Evolutionary conservation across 1,140 invertebrate species (phyloP), one percentile per base, ranked within the genome.

Genomic region (Solenopsis invicta): DNA sequence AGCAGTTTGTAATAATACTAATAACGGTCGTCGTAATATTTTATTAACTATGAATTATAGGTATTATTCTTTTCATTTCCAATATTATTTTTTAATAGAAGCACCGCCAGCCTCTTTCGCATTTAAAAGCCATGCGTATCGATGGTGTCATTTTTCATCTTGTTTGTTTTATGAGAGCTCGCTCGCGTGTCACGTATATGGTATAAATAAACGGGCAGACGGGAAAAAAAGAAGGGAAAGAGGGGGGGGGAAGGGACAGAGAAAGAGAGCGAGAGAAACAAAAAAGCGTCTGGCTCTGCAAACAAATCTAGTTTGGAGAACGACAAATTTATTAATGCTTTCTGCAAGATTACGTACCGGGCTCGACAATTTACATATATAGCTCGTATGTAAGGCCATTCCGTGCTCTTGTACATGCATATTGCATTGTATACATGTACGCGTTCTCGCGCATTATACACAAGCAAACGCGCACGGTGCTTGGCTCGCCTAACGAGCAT

Each of bases 401-500:
- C 34, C 29, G 52, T n/a, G 12, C 24, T 59, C 45, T n/a, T 45
- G 34, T 24, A 54, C 45, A 16, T 21, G 29, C 24, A n/a, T 56
- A 29, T 50, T 50, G 64, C 64, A 67, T 34, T 13, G 50, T 48
- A 61, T n/a, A 16, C 8, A 75, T 9, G 16, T 29, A n/a, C 52
- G 41, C 24, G 12, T 52, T 72, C 24, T 74, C 71, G 81, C 29
- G 41, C n/a, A 59, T 59, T 61, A 48, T 48, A 59, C 66, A 34
- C 18, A 41, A 52, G 81, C 34, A 34, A 75, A 41, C 62, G 48
- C 16, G 21, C 41, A 66, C 34, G 77, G 66, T 71, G 56, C 88
- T 69, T 66, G 69, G 56, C 45, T 74, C 62, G 66, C 89, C 91
- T 94, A 95, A 95, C 93, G 94, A 95, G 94, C 92, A 92, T 91